Base-by-base conservation (phyloP, 2,113 vertebrate genomes). In the Barnardius zonarius region DNA sequence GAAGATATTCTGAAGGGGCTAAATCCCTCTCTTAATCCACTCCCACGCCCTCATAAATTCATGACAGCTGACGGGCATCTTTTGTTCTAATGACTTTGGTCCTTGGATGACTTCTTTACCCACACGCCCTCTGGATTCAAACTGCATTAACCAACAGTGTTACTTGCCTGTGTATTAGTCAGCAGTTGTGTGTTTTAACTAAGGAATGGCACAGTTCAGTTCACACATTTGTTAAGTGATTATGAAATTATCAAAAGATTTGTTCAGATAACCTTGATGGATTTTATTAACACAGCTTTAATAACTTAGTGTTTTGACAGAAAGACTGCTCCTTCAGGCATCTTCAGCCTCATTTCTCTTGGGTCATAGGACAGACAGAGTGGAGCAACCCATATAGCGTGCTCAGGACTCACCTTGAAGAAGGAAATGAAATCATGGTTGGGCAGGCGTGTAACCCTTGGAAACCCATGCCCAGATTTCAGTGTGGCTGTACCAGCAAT, bases 11-110 rank as follows among this genome's bases (percentile, higher is more conserved):
- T 90, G 79, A 92, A 96, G 63, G 31, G 41, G 41, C n/a, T 90
- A 93, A 95, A 95, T 94, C 72, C 35, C 22, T 83, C 74, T 79
- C 44, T 88, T 88, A 85, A 92, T 75, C 78, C 27, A 76, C 35
- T 88, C 52, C 66, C 17, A 51, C 3, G 1, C 7, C 28, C 41
- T 93, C 83, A 81, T 70, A 90, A 90, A 95, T 90, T 92, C 57
- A 77, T 0, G 0, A 37, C 44, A 86, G 48, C 68, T 92, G 79
- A 83, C 39, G 31, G 41, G 44, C 44, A 83, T 88, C 48, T 73
- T 85, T 90, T 90, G 25, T 86, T 94, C 46, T 88, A 70, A 83
- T 81, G 72, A 66, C 51, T 77, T 92, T 67, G 61, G 46, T 86
- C 55, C 51, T 95, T 9, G 2, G 25, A 59, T 74, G 46, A 70